Evolutionary conservation across 2,888 invertebrate species (phyloP), one percentile per base, ranked within the genome.

Genomic region (Phymatocera aterrima): DNA sequence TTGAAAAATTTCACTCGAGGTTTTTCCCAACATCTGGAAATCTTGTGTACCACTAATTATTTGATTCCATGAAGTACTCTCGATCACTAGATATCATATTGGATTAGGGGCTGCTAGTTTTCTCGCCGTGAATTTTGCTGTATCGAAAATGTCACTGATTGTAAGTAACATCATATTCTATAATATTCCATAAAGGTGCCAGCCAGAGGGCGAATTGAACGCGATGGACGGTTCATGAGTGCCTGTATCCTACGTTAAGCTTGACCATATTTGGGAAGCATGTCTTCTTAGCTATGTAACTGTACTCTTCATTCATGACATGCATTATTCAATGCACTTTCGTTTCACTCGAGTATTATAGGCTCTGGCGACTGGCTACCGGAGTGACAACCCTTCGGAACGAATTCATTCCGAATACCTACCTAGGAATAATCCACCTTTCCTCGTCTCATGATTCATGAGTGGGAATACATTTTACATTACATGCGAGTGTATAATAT

Each of bases 311-410:
- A 75, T 75, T 57, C 75, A 75, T 60, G 57, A 34, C 18, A 75
- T 75, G 75, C 75, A 57, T 57, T 75, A 75, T 75, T 75, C 75
- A 37, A 75, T 75, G 75, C 75, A 57, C 75, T 75, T 75, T 57
- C 72, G 34, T 72, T 43, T 51, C 31, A n/a, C 34, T 72, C 12
- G 51, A 72, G 51, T 51, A 72, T 68, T 46, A 68, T 68, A 68
- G 24, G 31, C 48, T 51, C 72, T 43, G 28, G n/a, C 28, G n/a
- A n/a, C 43, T 46, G 72, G 34, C 43, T 68, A 24, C 2, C 48
- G 72, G 72, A 34, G 48, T 72, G 72, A 34, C 72, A 72, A 70
- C 70, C 70, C 48, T 70, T 51, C n/a, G 48, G 31, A 48, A 51
- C 24, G 51, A 48, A 72, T 51, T 31, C 43, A 51, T 34, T 48